A percentile compares a stretch with the other conserved stretches of the same genome.
Conservation (phyloP, 2,888 invertebrate species). For the Caenorhabditis sp. region DNA sequence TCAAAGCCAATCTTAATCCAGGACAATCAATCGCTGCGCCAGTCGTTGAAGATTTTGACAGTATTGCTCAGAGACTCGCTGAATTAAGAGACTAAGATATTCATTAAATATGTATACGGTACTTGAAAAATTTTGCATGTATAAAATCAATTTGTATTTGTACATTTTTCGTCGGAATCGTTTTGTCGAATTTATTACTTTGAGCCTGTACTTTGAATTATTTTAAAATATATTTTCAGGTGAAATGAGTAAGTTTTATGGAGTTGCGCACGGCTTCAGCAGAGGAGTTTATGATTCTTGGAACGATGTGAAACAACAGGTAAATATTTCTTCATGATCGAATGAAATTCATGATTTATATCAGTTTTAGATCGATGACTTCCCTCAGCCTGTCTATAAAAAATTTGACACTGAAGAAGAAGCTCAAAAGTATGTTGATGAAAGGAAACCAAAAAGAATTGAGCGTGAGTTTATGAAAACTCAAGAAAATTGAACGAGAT, state of each 20-base stretch:
- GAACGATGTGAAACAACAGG: slow-evolving; percentile 72
- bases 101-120: not conserved
- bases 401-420: slow-evolving; percentile 57
- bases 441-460: slow-evolving; percentile 41
- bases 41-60: slow-evolving; percentile 41
- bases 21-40: slow-evolving; percentile 10
- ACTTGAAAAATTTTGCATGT: not conserved
- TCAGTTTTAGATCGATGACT: slow-evolving; percentile 50
- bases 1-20: slow-evolving; percentile 46
- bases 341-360: too few relatives aligned
- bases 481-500: not conserved
- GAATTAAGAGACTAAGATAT: slow-evolving; percentile 43
- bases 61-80: slow-evolving; percentile 51
- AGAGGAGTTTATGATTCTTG: slow-evolving; percentile 65
- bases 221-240: not conserved
- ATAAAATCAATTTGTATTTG: not conserved
- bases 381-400: slow-evolving; percentile 60
- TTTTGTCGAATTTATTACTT: not conserved
- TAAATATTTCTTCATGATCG: slow-evolving; percentile 52
- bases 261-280: slow-evolving; percentile 53
- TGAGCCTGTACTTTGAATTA: not conserved
- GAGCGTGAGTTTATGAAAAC: slow-evolving; percentile 28
- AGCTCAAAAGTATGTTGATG: slow-evolving; percentile 53
- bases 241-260: slow-evolving; percentile 53
- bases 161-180: not conserved